Base-by-base conservation (phyloP, 2,113 vertebrate genomes). In the Engystomops pustulosus region DNA sequence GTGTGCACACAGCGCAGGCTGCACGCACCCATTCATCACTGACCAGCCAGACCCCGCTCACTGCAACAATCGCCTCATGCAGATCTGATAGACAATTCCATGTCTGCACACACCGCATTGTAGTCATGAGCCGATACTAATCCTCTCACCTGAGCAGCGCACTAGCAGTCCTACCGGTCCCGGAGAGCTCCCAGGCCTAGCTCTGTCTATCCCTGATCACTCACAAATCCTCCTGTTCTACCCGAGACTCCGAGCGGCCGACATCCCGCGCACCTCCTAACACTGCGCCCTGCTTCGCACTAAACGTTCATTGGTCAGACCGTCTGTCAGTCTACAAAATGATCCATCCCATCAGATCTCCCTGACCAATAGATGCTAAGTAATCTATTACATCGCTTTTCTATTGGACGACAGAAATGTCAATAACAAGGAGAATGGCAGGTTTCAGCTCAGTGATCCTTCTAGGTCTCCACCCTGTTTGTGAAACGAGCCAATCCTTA, bases 211-310 rank as follows among this genome's bases (percentile, higher is more conserved):
- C 41, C 27, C 12, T 14, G 38, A 1, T 44, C 14, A 30, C 71
- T 53, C 82, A 47, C 38, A 60, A 30, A 32, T 71, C 69, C 83
- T 75, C 75, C 74, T 55, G 62, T 8, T 34, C 75, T 34, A 76
- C 82, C 82, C 72, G 44, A 69, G 72, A 27, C 74, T 84, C 72
- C 82, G 44, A 84, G 45, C 47, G 47, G 83, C 62, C 83, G 34
- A 76, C 83, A 85, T 85, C 83, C 83, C 65, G 75, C 83, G 74
- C 82, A 77, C 75, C 82, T 77, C 82, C 82, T 84, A 34, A 77
- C 72, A 77, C 82, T 68, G 82, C 82, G 82, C 82, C 83, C 74
- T 77, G 45, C 45, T 77, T 65, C 65, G 36, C 60, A 70, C 60
- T 69, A 49, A 51, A 1, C 36, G 47, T 17, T 79, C 30, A 85